phyloP scores from a whole-genome alignment of 2,113 vertebrate genomes.

The Sylvietta virens region DNA sequence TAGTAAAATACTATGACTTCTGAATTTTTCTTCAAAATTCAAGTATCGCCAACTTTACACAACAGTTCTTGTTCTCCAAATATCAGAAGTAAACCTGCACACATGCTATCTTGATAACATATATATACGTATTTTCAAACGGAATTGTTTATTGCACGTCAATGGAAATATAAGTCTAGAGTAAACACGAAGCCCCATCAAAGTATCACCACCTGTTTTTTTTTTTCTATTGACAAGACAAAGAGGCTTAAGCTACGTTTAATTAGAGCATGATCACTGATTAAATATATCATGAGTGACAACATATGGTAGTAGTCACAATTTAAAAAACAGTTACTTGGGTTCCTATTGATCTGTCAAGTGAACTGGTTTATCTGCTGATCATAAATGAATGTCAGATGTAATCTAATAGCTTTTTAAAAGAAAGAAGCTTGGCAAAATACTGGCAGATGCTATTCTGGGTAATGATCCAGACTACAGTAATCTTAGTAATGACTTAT shows the following conservation, averaged over 20 bases:
- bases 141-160: background rate
- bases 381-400: constrained; percentile 51
- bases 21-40: background rate
- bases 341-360: constrained; percentile 43
- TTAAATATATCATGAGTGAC: constrained; percentile 36
- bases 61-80: background rate
- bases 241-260: constrained; percentile 28
- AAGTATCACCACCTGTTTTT: background rate
- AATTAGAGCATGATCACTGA: constrained; percentile 40
- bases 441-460: constrained; percentile 50
- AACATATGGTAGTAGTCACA: background rate
- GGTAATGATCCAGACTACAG: constrained; percentile 57
- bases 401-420: constrained; percentile 63
- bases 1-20: background rate
- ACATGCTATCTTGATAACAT: background rate
- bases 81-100: background rate
- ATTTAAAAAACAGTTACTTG: constrained; percentile 47
- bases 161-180: background rate
- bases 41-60: background rate
- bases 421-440: constrained; percentile 61
- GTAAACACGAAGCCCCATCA: background rate
- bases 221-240: background rate
- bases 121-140: background rate
- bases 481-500: constrained; percentile 61
- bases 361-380: constrained; percentile 42